Base-by-base conservation (phyloP, 2,888 invertebrate species). In the Mesorhabditis spiculigera region DNA sequence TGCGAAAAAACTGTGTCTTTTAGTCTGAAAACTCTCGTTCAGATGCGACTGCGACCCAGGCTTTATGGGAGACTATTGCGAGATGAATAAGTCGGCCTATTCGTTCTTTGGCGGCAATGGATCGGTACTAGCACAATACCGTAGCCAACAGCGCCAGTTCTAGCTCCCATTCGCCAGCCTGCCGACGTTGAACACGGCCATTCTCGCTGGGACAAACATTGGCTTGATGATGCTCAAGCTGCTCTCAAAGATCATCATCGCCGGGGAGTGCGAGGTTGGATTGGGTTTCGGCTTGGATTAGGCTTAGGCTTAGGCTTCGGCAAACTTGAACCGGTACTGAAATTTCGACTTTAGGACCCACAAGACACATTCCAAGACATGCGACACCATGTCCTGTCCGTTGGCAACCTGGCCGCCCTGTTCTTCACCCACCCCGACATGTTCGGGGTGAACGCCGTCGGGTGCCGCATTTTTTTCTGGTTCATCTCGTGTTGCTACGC, bases 31-130 rank as follows among this genome's bases (percentile, higher is more conserved):
- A 28, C 28, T 28, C 28, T 28, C 1, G 28, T 50, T 50, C 58
- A 50, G 58, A 13, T 50, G 58, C 58, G n/a, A 50, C n/a, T 50
- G 58, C 58, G 58, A 50, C 10, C 58, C 58, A n/a, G 58, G 58
- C n/a, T 50, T 50, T n/a, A 50, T 50, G 58, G 58, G 58, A 50
- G 58, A 13, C n/a, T 50, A 50, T n/a, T 50, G 58, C n/a, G 58
- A 50, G n/a, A 50, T 50, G 10, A 50, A 50, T 3, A 50, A 50
- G 58, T 50, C 58, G 58, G 3, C 8, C n/a, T 50, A 50, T 50
- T 10, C 58, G n/a, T 50, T 50, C n/a, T 50, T 50, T 50, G 58
- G 58, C 8, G n/a, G n/a, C 8, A 50, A 50, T n/a, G 58, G 58
- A 50, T 50, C 58, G 58, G 58, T 50, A n/a, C 8, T 10, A 13